Evolutionary conservation across 1,140 invertebrate species (phyloP).

Genomic region (Sarcophaga bullata): DNA sequence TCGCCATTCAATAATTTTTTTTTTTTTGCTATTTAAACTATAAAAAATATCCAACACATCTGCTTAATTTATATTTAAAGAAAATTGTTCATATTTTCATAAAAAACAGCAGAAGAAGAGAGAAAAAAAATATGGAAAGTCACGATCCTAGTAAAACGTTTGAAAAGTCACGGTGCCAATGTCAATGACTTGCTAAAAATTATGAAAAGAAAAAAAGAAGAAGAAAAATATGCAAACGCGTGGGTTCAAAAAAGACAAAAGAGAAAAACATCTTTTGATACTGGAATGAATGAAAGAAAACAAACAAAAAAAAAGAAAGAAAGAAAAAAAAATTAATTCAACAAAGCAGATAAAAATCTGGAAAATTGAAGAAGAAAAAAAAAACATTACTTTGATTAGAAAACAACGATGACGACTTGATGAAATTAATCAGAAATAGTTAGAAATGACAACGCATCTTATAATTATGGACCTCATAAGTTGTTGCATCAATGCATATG

Average conservation of each 20-base stretch:
- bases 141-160: slow-evolving; percentile 23
- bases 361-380: too few species aligned
- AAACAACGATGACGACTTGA: background rate
- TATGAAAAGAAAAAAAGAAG: background rate
- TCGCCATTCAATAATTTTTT: too few species aligned
- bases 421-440: slow-evolving; percentile 1
- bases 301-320: background rate
- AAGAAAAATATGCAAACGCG: background rate
- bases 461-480: too few species aligned
- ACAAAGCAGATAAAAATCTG: background rate
- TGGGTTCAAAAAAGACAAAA: background rate
- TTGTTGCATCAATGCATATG: too few species aligned
- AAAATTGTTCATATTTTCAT: background rate
- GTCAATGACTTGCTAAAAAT: slow-evolving; percentile 33
- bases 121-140: slow-evolving; percentile 15
- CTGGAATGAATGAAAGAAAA: too few species aligned
- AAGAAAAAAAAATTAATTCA: background rate
- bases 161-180: slow-evolving; percentile 9
- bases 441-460: background rate
- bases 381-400: background rate
- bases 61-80: background rate
- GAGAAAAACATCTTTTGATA: background rate
- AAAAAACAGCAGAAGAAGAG: background rate
- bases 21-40: too few species aligned
- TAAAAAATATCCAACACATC: too few species aligned